Evolutionary conservation across 2,888 invertebrate genomes (phyloP), one percentile per base, ranked within the genome.

Genomic region (Augochlorella aurata): DNA sequence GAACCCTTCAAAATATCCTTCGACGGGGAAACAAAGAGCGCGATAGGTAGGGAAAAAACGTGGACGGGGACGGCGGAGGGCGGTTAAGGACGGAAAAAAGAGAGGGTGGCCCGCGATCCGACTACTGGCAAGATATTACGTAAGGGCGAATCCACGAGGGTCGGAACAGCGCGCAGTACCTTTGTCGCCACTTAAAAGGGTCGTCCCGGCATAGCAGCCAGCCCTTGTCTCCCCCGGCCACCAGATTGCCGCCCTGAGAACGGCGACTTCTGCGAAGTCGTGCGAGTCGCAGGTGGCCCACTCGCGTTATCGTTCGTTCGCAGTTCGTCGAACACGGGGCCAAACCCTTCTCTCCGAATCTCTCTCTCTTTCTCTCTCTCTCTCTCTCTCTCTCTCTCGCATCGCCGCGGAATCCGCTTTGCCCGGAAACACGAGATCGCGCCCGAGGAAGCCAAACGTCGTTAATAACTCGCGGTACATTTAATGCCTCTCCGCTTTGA

Each of bases 391-490:
- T 38, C 5, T 81, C 77, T 66, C 79, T 66, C 21, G 21, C 52
- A 21, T 18, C 47, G 45, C 44, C 24, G 67, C 16, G 68, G 82
- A 81, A 82, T 77, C 78, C 76, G 79, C 75, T 83, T 74, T 71
- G 67, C 81, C 66, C 85, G 90, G 88, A 91, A 90, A 89, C 88
- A 86, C 88, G 89, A 90, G 90, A 89, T 90, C 84, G 82, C 85
- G 83, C 79, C 81, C 78, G 63, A 86, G 88, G 88, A 89, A 86
- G 87, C 87, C 85, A 82, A 83, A 83, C 80, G 84, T 88, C 90
- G 88, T 92, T 92, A 90, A 90, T 91, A 91, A 90, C 90, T 90
- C 89, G 84, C 90, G 89, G 89, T 87, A 91, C 91, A 90, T 92
- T 92, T 90, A 88, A 83, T 88, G 81, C 83, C 66, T 49, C 65